Base-by-base conservation (phyloP, 1,140 invertebrate genomes). In the Nixonia krombeini region DNA sequence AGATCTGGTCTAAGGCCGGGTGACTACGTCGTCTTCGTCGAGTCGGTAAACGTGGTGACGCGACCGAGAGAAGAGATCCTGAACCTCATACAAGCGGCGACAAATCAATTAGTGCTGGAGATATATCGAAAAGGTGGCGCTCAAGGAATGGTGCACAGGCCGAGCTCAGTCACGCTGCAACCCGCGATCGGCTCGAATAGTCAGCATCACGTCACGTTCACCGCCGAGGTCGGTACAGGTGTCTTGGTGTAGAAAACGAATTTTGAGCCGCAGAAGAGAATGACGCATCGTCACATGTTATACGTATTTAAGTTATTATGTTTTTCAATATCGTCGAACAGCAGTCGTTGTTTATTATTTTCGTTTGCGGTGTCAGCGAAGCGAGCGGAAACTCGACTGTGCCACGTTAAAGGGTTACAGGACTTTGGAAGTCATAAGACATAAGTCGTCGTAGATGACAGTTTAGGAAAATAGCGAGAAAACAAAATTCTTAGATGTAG, bases 21-120 rank as follows among this genome's bases (percentile, higher is more conserved):
- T 9, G 94, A 96, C 77, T 93, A 94, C 81, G 90, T 96, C 28
- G 93, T 95, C 42, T 95, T 95, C 78, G 92, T 96, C 28, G 92
- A 94, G 50, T 90, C 91, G 74, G 91, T 91, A 62, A 95, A 95
- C 78, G 92, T 96, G 9, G 93, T 95, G 29, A 94, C 92, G 56
- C 88, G 90, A 76, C 88, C 90, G 2, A 90, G 93, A 63, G 92
- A 94, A 46, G 91, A 94, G 77, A 91, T 95, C 35, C 86, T 94
- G 44, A 89, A 90, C 69, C 87, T 94, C 62, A 94, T 96, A 69
- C 92, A 91, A 89, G 91, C 83, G 86, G 89, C 83, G 10, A 91
- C 91, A 21, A 90, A 89, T 78, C 87, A 89, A 62, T 83, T 95
- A 56, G 87, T 89, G 16, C 82, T 95, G 52, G 94, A 94, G 79